Evolutionary conservation across 2,113 vertebrate species (phyloP), one percentile per base, ranked within the genome.

Genomic region (Sapajus apella): DNA sequence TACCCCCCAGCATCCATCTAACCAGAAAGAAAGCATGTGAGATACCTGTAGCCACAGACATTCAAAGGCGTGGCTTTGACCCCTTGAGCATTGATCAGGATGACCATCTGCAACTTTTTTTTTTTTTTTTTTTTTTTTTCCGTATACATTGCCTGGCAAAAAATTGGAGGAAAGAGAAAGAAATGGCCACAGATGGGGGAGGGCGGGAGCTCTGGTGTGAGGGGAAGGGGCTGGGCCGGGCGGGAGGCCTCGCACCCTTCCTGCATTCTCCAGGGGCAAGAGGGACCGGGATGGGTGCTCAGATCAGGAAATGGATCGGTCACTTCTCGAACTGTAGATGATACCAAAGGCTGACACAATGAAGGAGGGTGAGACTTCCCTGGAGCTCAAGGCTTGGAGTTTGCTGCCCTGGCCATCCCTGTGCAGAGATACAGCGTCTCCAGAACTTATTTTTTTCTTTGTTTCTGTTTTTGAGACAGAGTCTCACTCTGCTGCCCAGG

Each of bases 191-290:
- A n/a, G n/a, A 23, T 21, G 10, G 52, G 17, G n/a, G 4, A 8
- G 11, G 2, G 23, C 9, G 8, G 40, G 45, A 40, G n/a, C 0
- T 2, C 13, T 2, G 2, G 18, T 2, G 50, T 30, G 87, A 68
- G 30, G 21, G 55, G 58, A 30, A 27, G 43, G 64, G 27, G 47
- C 21, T 52, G 83, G 40, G 43, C 1, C 5, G 0, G 0, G n/a
- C 23, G 40, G 14, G 35, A 64, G 25, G 87, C 58, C 58, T 61
- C 58, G 23, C 27, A 23, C 25, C 58, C 58, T 61, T 27, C 58
- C 5, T 1, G 8, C 0, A 4, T 18, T 45, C 7, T 23, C 10
- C 32, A 3, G 17, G 1, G 61, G 11, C 10, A 61, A n/a, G 45
- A 50, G 30, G 35, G 2, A 32, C 43, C 20, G 0, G 6, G 20